Conservation (phyloP, 2,797 vertebrate species). For the Gymnocypris eckloni region DNA sequence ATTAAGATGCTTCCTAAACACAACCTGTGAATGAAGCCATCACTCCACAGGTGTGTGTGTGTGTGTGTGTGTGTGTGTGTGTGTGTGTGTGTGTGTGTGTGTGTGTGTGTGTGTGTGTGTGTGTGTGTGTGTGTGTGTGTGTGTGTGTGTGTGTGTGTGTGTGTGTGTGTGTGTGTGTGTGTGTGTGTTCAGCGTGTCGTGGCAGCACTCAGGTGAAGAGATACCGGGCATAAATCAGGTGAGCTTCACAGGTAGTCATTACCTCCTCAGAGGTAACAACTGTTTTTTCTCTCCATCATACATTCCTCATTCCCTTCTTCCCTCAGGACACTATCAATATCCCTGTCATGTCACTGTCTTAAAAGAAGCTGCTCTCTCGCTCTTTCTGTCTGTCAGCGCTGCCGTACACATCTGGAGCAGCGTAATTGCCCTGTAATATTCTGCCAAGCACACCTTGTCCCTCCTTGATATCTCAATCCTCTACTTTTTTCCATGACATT, state of each 20-base stretch:
- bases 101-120: slow-evolving; percentile 14
- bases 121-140: slow-evolving; percentile 12
- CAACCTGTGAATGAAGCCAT: slow-evolving; percentile 68
- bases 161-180: slow-evolving; percentile 30
- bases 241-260: slow-evolving; percentile 76
- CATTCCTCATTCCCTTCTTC: slow-evolving; percentile 70
- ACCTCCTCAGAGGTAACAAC: slow-evolving; percentile 72
- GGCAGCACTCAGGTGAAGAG: slow-evolving; percentile 46
- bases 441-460: slow-evolving; percentile 67
- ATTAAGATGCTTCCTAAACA: slow-evolving; percentile 20
- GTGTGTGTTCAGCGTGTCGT: slow-evolving; percentile 44
- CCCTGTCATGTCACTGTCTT: slow-evolving; percentile 67
- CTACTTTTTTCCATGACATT: slow-evolving; percentile 29
- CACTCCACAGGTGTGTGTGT: slow-evolving; percentile 42
- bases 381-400: slow-evolving; percentile 68
- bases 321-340: slow-evolving; percentile 65
- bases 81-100: slow-evolving; percentile 12
- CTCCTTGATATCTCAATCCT: slow-evolving; percentile 73
- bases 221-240: slow-evolving; percentile 73
- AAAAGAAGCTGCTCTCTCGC: slow-evolving; percentile 66
- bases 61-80: slow-evolving; percentile 14
- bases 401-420: slow-evolving; percentile 81
- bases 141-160: slow-evolving; percentile 7
- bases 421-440: slow-evolving; percentile 75
- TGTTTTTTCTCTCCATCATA: slow-evolving; percentile 73